phyloP scores from a whole-genome alignment of 2,888 invertebrate species.

The Pandemis cinnamomeana region DNA sequence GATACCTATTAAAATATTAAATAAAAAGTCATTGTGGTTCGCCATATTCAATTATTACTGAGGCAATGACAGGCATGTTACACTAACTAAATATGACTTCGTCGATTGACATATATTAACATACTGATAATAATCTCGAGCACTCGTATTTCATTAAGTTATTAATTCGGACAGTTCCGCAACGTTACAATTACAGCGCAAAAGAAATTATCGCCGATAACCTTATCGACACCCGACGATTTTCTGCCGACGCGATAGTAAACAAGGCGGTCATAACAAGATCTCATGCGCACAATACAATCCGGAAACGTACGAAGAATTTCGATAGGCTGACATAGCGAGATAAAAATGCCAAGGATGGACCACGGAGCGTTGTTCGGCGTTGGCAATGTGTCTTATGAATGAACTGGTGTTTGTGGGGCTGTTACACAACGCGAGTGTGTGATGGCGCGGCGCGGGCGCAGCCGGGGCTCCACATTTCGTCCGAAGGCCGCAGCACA shows the following conservation, averaged over 20 bases:
- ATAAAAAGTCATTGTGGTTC: slow-evolving; percentile 25
- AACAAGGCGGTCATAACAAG: slow-evolving; percentile 52
- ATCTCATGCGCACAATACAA: slow-evolving; percentile 50
- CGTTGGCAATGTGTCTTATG: slow-evolving; percentile 65
- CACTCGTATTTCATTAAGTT: slow-evolving; percentile 65
- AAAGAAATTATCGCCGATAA: slow-evolving; percentile 72
- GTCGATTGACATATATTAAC: slow-evolving; percentile 59
- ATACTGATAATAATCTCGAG: slow-evolving; percentile 75
- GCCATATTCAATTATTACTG: slow-evolving; percentile 33
- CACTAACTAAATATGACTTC: slow-evolving; percentile 34
- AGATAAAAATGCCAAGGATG: slow-evolving; percentile 57
- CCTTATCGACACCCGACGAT: slow-evolving; percentile 59
- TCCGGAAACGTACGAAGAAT: slow-evolving; percentile 52
- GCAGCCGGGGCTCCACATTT: slow-evolving; percentile 63
- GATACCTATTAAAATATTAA: not conserved
- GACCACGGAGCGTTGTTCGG: slow-evolving; percentile 56
- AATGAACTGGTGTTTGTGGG: slow-evolving; percentile 75
- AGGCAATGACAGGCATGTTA: slow-evolving; percentile 36
- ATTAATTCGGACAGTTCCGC: slow-evolving; percentile 69
- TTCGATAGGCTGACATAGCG: slow-evolving; percentile 48
- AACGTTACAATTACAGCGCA: slow-evolving; percentile 64
- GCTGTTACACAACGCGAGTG: slow-evolving; percentile 73
- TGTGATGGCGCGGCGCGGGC: slow-evolving; percentile 48
- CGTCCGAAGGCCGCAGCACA: slow-evolving; percentile 77
- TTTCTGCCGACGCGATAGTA: slow-evolving; percentile 52